phyloP scores from a whole-genome alignment of 2,797 vertebrate genomes.

The Ceyx erithaca region DNA sequence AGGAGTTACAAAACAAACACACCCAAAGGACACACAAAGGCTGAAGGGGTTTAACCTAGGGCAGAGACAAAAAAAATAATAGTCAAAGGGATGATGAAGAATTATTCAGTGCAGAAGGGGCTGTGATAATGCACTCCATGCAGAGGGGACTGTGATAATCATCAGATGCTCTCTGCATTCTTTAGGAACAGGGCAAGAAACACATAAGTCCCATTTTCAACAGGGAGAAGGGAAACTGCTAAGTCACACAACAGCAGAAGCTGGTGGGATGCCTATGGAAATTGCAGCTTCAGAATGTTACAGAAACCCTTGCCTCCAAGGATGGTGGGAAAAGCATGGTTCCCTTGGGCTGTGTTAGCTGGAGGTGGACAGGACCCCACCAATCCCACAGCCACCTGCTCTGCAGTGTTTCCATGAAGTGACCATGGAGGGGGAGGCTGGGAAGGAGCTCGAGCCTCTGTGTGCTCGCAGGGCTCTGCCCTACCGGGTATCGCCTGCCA shows the following conservation, averaged over 20 bases:
- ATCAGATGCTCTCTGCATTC: neutral
- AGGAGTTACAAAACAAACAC: neutral
- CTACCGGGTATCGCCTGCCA: accelerated
- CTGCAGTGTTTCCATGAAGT: neutral
- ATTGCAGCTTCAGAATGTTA: neutral
- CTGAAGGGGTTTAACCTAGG: neutral
- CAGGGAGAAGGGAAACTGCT: neutral
- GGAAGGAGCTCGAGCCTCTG: neutral
- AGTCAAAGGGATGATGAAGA: neutral
- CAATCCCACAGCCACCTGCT: neutral
- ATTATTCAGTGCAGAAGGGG: neutral
- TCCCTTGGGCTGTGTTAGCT: neutral
- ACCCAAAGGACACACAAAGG: neutral
- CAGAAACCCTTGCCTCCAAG: neutral
- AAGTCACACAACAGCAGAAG: neutral
- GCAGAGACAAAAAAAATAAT: neutral
- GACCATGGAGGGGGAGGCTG: accelerated
- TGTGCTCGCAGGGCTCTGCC: neutral
- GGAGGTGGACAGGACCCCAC: accelerated
- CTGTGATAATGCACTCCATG: neutral
- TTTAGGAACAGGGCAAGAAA: neutral
- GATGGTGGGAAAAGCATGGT: accelerated
- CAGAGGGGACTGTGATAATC: neutral
- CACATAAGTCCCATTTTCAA: neutral
- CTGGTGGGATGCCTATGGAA: neutral